Evolutionary conservation across 2,113 vertebrate species (phyloP).

Genomic region (Podiceps cristatus): DNA sequence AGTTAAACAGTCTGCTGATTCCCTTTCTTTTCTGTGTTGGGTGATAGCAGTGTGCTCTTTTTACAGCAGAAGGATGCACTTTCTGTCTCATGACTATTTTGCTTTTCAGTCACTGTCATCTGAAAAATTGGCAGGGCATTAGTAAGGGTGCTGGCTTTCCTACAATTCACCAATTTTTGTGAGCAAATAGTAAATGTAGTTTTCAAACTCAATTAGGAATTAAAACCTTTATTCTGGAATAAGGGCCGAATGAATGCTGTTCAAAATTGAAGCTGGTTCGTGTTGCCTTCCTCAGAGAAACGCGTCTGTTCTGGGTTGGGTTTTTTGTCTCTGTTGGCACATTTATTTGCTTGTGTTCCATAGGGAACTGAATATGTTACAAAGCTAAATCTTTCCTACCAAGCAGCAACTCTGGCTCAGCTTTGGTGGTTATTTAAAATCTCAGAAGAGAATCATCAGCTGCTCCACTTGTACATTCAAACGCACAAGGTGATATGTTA

Average conservation of each 20-base stretch:
- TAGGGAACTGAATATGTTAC: neutral
- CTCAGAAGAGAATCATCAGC: conserved; percentile 31
- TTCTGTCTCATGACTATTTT: neutral
- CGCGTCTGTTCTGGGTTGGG: neutral
- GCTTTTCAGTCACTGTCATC: neutral
- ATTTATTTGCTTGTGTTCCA: conserved; percentile 27
- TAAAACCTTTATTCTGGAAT: neutral
- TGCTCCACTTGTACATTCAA: conserved; percentile 26
- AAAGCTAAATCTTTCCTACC: conserved; percentile 38
- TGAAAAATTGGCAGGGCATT: neutral
- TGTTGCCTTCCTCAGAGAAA: conserved; percentile 16
- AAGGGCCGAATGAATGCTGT: neutral
- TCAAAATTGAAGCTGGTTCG: neutral
- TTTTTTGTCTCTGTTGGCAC: neutral
- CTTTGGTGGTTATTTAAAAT: conserved; percentile 45
- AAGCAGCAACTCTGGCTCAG: neutral
- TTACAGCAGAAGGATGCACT: neutral
- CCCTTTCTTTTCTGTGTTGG: neutral
- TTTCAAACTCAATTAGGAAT: neutral
- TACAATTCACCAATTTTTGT: neutral
- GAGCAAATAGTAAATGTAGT: neutral
- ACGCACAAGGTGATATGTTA: conserved; percentile 47
- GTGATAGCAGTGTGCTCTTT: neutral
- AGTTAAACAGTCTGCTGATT: neutral
- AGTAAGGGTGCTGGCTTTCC: neutral